Evolutionary conservation across 2,888 invertebrate species (phyloP).

Genomic region (Chalcosyrphus nemorum): DNA sequence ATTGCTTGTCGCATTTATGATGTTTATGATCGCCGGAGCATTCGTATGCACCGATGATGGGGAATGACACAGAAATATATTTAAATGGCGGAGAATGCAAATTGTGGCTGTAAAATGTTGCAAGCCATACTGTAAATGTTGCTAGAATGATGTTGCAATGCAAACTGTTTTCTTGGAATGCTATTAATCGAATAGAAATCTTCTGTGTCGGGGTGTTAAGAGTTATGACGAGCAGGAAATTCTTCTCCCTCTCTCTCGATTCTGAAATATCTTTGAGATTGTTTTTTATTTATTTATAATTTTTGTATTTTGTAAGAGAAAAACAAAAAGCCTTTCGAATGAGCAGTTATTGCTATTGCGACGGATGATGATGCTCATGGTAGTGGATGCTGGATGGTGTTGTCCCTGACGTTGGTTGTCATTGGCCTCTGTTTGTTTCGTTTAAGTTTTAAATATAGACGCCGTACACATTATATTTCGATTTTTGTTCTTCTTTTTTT

Average conservation of each 20-base stretch:
- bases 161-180: constrained; percentile 23
- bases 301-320: constrained; percentile 60
- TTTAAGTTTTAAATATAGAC: constrained; percentile 71
- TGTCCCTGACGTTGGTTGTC: constrained; percentile 69
- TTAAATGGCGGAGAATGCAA: background rate
- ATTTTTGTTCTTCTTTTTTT: too few species aligned
- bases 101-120: constrained; percentile 28
- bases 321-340: constrained; percentile 35
- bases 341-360: constrained; percentile 49
- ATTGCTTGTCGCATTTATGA: constrained; percentile 74
- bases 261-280: constrained; percentile 47
- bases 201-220: too few species aligned
- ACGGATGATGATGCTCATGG: constrained; percentile 49
- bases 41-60: constrained; percentile 49
- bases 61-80: constrained; percentile 41
- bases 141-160: constrained; percentile 55
- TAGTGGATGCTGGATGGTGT: constrained; percentile 56
- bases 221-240: constrained; percentile 64
- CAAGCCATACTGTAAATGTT: constrained; percentile 56
- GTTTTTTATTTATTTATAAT: constrained; percentile 65
- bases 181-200: constrained; percentile 11
- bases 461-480: constrained; percentile 41
- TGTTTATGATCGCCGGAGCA: constrained; percentile 66
- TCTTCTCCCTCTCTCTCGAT: constrained; percentile 41
- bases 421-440: constrained; percentile 73